Percentiles rank a stretch among this genome's conserved stretches.
These are phyloP conservation scores for Pseudorhiza aurosa DNA, from an alignment of 30 jellyfish, hydroid and myxozoan genomes.

Conservation along the genomic window DNA sequence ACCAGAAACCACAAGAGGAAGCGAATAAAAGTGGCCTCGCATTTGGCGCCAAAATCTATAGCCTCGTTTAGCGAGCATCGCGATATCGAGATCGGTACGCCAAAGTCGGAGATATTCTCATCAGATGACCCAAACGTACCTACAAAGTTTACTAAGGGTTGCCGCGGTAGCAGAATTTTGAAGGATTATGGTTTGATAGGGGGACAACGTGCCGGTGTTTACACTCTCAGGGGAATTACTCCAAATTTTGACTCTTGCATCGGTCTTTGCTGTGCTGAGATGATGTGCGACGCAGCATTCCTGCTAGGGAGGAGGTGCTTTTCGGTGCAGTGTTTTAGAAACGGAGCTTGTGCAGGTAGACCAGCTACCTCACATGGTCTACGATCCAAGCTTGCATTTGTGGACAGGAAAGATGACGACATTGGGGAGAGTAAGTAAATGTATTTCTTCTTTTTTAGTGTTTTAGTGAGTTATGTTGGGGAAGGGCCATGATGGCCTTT, in stretches of 20 bases:
- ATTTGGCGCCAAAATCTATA: not conserved
- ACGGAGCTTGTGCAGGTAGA: constrained; percentile 92
- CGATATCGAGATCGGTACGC: constrained; percentile 55
- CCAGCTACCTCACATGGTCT: constrained; percentile 79
- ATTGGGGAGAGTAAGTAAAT: constrained; percentile 86
- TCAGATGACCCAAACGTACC: constrained; percentile 92
- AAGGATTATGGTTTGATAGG: constrained; percentile 86
- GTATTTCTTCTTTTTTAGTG: not conserved
- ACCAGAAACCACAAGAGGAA: constrained; percentile 22
- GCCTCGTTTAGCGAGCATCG: constrained; percentile 21
- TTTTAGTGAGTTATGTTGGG: too few relatives aligned
- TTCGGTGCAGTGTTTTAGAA: constrained; percentile 93
- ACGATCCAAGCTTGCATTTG: constrained; percentile 87
- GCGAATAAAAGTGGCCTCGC: not conserved
- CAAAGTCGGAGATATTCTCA: constrained; percentile 70
- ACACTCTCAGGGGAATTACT: constrained; percentile 90
- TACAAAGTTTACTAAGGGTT: constrained; percentile 66
- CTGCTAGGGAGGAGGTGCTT: constrained; percentile 93
- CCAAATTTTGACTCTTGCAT: constrained; percentile 91
- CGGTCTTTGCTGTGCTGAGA: constrained; percentile 91
- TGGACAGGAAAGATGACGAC: constrained; percentile 84
- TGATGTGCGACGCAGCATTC: constrained; percentile 98
- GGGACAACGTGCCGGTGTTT: constrained; percentile 97
- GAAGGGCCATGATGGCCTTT: too few relatives aligned
- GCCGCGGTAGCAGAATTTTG: constrained; percentile 72